Base-by-base conservation (phyloP, 2,888 invertebrate species). In the Drosophila monieri region DNA sequence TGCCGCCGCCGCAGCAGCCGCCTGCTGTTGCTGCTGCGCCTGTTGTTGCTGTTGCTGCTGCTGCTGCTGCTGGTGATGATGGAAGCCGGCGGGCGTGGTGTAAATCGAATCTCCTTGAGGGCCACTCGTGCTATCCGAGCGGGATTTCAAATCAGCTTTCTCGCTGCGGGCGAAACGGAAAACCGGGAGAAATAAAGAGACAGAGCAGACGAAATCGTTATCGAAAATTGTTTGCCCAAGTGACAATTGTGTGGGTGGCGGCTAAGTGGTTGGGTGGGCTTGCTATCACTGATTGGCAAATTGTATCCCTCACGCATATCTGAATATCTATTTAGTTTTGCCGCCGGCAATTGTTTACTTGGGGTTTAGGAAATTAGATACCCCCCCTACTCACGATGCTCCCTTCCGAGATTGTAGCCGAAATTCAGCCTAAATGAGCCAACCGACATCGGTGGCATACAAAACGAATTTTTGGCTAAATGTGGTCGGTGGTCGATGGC, bases 61-160 rank as follows among this genome's bases (percentile, higher is more conserved):
- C 14, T 89, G 89, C 18, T 88, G 88, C 23, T 89, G 89, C 43
- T 89, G 89, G 65, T 90, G 90, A 80, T 91, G 91, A 84, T 91
- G 91, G 77, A 91, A 91, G 57, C 92, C 91, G 53, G 92, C 91
- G 44, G 93, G 91, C 71, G 95, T 94, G 60, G 94, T 94, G 91
- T 95, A 95, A 64, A 95, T 95, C 21, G 95, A 95, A 90, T 95
- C 95, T 71, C 95, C 95, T 49, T 95, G 95, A 51, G 95, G 93
- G 6, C 95, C 95, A 68, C 91, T 91, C 41, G 90, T 90, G 80
- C 91, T 91, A 81, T 92, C 92, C 52, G 91, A 91, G 68, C 92
- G 91, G 73, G 92, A 91, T 81, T 92, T 92, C 81, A 92, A 88
- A 85, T 92, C 92, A 73, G 92, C 91, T 74, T 92, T 92, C 84